Percentiles rank a stretch among this genome's conserved stretches.
These are phyloP conservation scores for Zeuzera pyrina DNA, from an alignment of 2,888 invertebrate genomes.

Conservation along the genomic window DNA sequence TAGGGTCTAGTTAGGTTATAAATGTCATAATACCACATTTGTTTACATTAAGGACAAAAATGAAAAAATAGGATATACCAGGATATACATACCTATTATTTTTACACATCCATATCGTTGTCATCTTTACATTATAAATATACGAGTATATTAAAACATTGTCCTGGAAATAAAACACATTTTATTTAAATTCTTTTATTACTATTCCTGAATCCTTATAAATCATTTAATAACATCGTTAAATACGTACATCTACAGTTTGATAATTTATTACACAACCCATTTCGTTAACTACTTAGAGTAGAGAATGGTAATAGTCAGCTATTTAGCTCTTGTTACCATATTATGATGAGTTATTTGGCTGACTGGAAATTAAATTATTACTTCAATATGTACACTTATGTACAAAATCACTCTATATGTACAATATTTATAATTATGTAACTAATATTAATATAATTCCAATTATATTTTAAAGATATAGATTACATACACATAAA, in stretches of 20 bases:
- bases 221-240: slow-evolving; percentile 58
- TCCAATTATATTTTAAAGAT: neutral
- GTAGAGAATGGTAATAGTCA: neutral
- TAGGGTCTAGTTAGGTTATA: too few species aligned
- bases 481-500: neutral
- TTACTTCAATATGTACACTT: too few species aligned
- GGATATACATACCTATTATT: too few species aligned
- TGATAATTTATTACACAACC: slow-evolving; percentile 68
- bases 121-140: too few species aligned
- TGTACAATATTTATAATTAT: too few species aligned
- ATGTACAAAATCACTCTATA: too few species aligned
- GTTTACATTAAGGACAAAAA: too few species aligned
- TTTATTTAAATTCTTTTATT: slow-evolving; percentile 35
- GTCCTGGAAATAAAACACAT: slow-evolving; percentile 21
- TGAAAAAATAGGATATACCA: too few species aligned
- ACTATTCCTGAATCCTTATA: slow-evolving; percentile 47
- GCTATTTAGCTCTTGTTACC: neutral
- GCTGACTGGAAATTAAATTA: slow-evolving; percentile 37
- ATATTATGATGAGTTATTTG: slow-evolving; percentile 22
- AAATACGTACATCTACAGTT: slow-evolving; percentile 45
- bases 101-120: too few species aligned
- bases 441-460: slow-evolving; percentile 16
- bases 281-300: slow-evolving; percentile 51
- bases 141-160: too few species aligned
- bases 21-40: too few species aligned